A percentile compares a stretch with the other conserved stretches of the same genome.
phyloP scores from a whole-genome alignment of 2,888 invertebrate genomes.

The Anarsia innoxiella region DNA sequence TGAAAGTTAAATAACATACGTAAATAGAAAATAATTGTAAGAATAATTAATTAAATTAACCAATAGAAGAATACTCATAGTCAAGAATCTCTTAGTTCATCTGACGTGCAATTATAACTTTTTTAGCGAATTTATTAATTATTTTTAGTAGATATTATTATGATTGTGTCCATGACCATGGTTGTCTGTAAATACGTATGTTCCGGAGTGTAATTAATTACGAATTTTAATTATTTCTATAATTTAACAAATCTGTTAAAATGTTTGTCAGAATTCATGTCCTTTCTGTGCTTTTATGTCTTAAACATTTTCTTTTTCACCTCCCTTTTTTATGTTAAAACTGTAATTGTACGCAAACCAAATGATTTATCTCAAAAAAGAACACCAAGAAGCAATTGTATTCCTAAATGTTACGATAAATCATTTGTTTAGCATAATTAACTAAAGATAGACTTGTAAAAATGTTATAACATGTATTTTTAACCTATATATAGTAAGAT shows the following conservation, averaged over 20 bases:
- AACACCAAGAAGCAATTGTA: conserved; percentile 16
- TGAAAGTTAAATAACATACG: conserved; percentile 63
- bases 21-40: conserved; percentile 68
- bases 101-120: conserved; percentile 54
- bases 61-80: conserved; percentile 63
- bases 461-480: conserved; percentile 75
- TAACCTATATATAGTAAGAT: conserved; percentile 75
- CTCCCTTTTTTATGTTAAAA: conserved; percentile 24
- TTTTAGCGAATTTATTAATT: conserved; percentile 68
- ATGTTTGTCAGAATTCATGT: conserved; percentile 13
- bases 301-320: conserved; percentile 26
- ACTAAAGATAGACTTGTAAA: conserved; percentile 72
- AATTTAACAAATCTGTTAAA: conserved; percentile 38
- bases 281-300: conserved; percentile 3
- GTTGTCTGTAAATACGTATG: conserved; percentile 68
- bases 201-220: conserved; percentile 52
- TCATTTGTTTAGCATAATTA: conserved; percentile 42
- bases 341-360: conserved; percentile 1
- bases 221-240: conserved; percentile 36
- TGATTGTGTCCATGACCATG: conserved; percentile 43
- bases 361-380: conserved; percentile 17
- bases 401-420: conserved; percentile 33
- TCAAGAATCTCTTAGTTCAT: conserved; percentile 57
- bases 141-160: conserved; percentile 41
- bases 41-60: conserved; percentile 57